Percentiles rank a stretch among this genome's conserved stretches.
Evolutionary conservation across 2,888 invertebrate species (phyloP).

Genomic region (Drosophila robusta): DNA sequence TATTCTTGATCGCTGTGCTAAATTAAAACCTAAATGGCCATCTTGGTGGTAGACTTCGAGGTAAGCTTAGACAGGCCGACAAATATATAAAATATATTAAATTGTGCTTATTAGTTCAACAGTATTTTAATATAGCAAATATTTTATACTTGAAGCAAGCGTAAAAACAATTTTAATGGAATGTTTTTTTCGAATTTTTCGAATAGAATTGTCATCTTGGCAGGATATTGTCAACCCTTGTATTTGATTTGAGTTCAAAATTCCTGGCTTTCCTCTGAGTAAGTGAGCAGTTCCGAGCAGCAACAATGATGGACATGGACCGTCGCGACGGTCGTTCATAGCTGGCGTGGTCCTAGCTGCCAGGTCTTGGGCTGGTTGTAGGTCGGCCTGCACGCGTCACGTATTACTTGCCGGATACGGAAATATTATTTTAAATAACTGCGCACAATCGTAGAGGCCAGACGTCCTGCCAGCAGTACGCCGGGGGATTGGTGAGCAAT

Average conservation of each 20-base stretch:
- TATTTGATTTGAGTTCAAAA: neutral
- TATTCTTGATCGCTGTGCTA: too few species aligned
- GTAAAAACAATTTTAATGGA: too few species aligned
- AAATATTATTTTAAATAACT: conserved; percentile 79
- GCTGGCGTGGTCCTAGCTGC: neutral
- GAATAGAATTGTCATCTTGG: too few species aligned
- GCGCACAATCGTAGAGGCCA: conserved; percentile 45
- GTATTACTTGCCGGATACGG: conserved; percentile 76
- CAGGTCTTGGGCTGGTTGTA: conserved; percentile 1
- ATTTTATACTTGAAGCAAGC: too few species aligned
- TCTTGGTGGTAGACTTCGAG: too few species aligned
- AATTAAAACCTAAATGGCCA: too few species aligned
- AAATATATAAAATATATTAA: too few species aligned
- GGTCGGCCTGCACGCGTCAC: conserved; percentile 59
- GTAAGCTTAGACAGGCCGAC: too few species aligned
- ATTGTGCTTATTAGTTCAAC: too few species aligned
- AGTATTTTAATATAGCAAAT: too few species aligned
- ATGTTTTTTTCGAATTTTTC: too few species aligned
- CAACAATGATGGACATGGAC: neutral
- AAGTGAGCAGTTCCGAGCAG: conserved; percentile 18
- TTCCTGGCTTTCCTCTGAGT: neutral
- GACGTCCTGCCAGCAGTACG: conserved; percentile 22
- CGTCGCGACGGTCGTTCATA: neutral
- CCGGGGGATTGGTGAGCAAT: conserved; percentile 16
- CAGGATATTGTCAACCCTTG: too few species aligned